phyloP scores from a whole-genome alignment of 2,888 invertebrate genomes.

The Thymelicus lineola region DNA sequence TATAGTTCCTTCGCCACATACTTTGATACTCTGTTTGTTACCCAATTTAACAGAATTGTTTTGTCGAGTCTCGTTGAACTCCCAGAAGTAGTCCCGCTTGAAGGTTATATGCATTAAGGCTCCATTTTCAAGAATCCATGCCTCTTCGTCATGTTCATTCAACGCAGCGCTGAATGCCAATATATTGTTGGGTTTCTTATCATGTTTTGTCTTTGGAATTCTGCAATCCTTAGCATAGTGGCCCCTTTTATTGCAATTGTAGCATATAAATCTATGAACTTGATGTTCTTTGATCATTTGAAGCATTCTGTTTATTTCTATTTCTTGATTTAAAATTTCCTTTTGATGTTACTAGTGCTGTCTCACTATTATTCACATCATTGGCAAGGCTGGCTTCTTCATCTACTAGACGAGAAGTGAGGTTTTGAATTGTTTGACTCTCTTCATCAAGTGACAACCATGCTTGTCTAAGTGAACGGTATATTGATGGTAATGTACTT shows the following conservation, averaged over 20 bases:
- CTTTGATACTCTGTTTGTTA: slow-evolving; percentile 44
- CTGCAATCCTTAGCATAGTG: slow-evolving; percentile 9
- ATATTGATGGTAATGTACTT: neutral
- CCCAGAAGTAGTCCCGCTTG: slow-evolving; percentile 40
- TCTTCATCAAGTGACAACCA: slow-evolving; percentile 7
- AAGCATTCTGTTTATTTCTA: neutral
- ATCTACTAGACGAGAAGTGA: slow-evolving; percentile 42
- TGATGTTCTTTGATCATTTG: neutral
- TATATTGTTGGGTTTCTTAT: slow-evolving; percentile 33
- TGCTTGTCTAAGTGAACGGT: slow-evolving; percentile 1
- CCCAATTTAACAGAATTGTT: slow-evolving; percentile 42
- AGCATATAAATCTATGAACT: slow-evolving; percentile 3
- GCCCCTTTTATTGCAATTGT: slow-evolving; percentile 1
- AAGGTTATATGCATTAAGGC: slow-evolving; percentile 47
- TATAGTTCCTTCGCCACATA: slow-evolving; percentile 43
- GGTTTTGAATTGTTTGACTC: neutral
- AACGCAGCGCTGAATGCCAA: slow-evolving; percentile 43
- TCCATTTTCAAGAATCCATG: slow-evolving; percentile 48
- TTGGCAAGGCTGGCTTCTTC: slow-evolving; percentile 39
- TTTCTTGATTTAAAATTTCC: neutral
- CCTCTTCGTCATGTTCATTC: slow-evolving; percentile 33
- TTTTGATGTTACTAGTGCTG: neutral
- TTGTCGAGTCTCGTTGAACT: slow-evolving; percentile 37
- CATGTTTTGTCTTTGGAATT: neutral
- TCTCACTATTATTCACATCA: neutral